Base-by-base conservation (phyloP, 1,140 invertebrate genomes). In the Matsumurasca onukii region DNA sequence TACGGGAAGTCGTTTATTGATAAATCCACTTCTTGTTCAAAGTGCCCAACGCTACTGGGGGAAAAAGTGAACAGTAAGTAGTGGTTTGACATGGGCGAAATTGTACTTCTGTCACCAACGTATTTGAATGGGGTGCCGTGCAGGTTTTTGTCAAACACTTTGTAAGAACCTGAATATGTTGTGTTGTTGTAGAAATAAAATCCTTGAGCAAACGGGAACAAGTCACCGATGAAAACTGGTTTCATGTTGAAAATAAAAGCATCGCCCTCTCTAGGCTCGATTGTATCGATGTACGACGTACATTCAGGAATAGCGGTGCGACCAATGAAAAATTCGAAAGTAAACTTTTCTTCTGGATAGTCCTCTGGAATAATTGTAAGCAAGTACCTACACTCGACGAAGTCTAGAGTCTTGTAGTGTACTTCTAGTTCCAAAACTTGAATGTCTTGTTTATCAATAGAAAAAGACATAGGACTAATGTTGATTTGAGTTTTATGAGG, bases 1-100 rank as follows among this genome's bases (percentile, higher is more conserved):
- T 45, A n/a, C 9, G 9, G 39, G 9, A 12, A n/a, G 39, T 45
- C 39, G 39, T 45, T 45, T 45, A 45, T 45, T 45, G n/a, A 12
- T 45, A 45, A 45, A 12, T 9, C n/a, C 9, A 45, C 39, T 45
- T 45, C 39, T 45, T 9, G 9, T n/a, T 45, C 9, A 12, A n/a
- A 45, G 39, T 12, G n/a, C 9, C n/a, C 9, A 45, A 45, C n/a
- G n/a, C 39, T 45, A 45, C 9, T 45, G n/a, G 39, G 39, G 39
- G n/a, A 45, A 45, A 45, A 45, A 45, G 39, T 45, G 39, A 45
- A 45, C n/a, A 45, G 39, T 45, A 45, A n/a, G n/a, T 45, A 12
- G 39, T 12, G 39, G 39, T 45, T 45, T 45, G 39, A 9, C n/a
- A 45, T n/a, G n/a, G 39, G n/a, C n/a, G 9, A 9, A 12, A 45